phyloP scores from a whole-genome alignment of 2,113 vertebrate genomes.

The Dicerorhinus sumatrensis region DNA sequence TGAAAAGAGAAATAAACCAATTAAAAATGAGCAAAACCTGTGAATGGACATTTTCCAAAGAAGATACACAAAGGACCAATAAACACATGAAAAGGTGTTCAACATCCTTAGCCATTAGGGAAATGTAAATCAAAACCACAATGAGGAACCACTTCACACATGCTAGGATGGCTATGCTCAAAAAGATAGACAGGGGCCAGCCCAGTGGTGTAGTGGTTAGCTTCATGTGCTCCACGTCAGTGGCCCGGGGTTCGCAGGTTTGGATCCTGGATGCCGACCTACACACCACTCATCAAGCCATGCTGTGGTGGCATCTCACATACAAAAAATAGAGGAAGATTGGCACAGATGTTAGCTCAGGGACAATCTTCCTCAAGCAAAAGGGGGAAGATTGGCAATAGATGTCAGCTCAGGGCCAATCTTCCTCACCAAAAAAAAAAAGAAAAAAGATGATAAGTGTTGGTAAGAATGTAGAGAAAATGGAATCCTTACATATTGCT shows the following conservation, averaged over 20 bases:
- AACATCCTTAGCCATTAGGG: background rate
- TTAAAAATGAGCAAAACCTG: slow-evolving; percentile 11
- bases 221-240: too few species aligned
- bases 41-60: background rate
- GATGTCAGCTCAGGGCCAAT: too few species aligned
- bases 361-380: too few species aligned
- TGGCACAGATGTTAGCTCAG: too few species aligned
- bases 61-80: background rate
- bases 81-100: background rate
- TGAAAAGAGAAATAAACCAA: background rate
- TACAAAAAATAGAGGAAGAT: too few species aligned
- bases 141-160: background rate
- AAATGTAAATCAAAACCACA: slow-evolving; percentile 21
- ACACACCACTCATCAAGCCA: too few species aligned
- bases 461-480: background rate
- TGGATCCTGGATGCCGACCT: too few species aligned
- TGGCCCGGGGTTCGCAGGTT: too few species aligned
- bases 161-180: background rate
- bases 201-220: too few species aligned
- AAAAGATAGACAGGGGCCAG: background rate
- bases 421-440: too few species aligned
- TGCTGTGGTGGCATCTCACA: too few species aligned
- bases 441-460: background rate
- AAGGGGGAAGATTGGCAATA: too few species aligned
- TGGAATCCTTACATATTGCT: background rate